Evolutionary conservation across 1,140 invertebrate species (phyloP).

Genomic region (Drosophila simulans): DNA sequence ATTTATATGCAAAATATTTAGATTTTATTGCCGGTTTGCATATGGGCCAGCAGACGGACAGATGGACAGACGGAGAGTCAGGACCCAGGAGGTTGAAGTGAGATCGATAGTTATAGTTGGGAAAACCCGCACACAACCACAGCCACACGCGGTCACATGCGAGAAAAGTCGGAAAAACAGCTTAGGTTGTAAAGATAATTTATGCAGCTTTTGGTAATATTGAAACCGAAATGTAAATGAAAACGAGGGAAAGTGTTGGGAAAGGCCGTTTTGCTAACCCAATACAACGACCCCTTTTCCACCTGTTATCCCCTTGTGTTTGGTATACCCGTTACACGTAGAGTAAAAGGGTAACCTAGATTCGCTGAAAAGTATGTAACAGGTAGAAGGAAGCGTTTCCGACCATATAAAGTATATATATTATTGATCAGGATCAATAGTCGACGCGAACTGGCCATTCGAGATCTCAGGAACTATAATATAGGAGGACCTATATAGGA

Average conservation of each 20-base stretch:
- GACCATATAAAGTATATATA: too few species aligned
- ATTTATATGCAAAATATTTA: constrained; percentile 83
- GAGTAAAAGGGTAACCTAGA: too few species aligned
- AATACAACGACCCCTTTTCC: background rate
- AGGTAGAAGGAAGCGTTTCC: too few species aligned
- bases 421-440: too few species aligned
- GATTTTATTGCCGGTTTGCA: constrained; percentile 81
- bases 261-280: constrained; percentile 45
- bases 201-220: constrained; percentile 67
- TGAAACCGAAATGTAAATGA: constrained; percentile 69
- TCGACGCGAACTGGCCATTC: too few species aligned
- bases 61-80: background rate
- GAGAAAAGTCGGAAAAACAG: constrained; percentile 27
- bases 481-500: too few species aligned
- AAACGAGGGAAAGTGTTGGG: constrained; percentile 48
- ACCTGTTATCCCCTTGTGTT: constrained; percentile 11
- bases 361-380: too few species aligned
- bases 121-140: constrained; percentile 6
- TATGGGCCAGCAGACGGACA: constrained; percentile 48
- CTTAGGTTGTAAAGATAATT: constrained; percentile 59
- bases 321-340: too few species aligned
- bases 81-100: constrained; percentile 61
- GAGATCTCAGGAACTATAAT: too few species aligned
- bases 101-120: constrained; percentile 74
- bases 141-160: constrained; percentile 1